Evolutionary conservation across 1,140 invertebrate species (phyloP).

Genomic region (Leucophenga varia): DNA sequence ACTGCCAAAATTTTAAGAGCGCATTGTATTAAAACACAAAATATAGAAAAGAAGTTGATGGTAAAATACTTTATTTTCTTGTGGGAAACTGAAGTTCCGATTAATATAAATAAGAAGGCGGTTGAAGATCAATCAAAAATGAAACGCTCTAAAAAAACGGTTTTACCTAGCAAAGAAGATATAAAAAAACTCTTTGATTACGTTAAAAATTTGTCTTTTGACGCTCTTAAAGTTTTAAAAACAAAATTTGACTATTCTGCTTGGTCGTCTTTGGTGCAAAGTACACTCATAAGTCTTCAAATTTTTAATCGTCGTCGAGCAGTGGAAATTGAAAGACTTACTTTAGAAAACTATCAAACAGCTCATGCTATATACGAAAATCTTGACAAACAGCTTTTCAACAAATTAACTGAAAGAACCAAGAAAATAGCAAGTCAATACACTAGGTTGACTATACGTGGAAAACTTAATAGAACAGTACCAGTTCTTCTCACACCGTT

Average conservation of each 20-base stretch:
- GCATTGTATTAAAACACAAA: conserved; percentile 1
- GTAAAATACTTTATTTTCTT: neutral
- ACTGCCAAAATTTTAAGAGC: neutral
- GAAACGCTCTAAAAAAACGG: neutral
- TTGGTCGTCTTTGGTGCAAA: neutral
- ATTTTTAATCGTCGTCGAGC: neutral
- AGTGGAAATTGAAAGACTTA: conserved; percentile 4
- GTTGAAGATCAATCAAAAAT: conserved; percentile 4
- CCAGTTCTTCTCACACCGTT: neutral
- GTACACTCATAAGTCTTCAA: neutral
- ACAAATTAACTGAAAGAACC: neutral
- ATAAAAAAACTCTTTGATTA: conserved; percentile 1
- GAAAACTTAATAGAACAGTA: conserved; percentile 1
- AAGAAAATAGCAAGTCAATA: neutral
- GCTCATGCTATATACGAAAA: neutral
- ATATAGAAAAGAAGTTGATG: neutral
- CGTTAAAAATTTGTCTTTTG: neutral
- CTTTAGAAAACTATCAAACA: neutral
- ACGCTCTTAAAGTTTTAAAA: neutral
- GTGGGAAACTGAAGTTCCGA: conserved; percentile 1
- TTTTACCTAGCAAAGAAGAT: neutral
- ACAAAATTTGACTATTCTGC: neutral
- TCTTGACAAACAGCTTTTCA: neutral
- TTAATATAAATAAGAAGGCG: conserved; percentile 7
- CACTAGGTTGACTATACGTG: neutral